Percentiles rank a stretch among this genome's conserved stretches.
phyloP scores from a whole-genome alignment of 2,113 vertebrate genomes.

The Anarhynchus alexandrinus region DNA sequence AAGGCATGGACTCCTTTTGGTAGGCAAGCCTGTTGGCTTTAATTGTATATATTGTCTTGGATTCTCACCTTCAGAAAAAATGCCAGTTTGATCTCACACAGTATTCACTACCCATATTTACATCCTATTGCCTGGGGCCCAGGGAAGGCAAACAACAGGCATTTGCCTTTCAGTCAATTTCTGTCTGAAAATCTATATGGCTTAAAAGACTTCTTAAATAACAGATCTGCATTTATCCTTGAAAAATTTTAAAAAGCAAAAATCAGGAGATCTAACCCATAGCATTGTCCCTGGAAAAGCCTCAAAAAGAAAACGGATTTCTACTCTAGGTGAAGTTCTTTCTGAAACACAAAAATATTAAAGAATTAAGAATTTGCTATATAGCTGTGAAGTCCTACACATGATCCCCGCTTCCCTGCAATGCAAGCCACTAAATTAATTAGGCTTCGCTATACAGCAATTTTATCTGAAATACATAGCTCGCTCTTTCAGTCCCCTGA shows the following conservation, averaged over 20 bases:
- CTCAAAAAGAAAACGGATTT: neutral
- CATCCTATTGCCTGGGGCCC: neutral
- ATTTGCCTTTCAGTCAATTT: slow-evolving; percentile 17
- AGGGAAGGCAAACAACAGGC: neutral
- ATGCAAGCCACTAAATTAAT: neutral
- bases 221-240: neutral
- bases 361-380: neutral
- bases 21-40: slow-evolving; percentile 30
- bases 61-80: slow-evolving; percentile 47
- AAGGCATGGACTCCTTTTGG: slow-evolving; percentile 11
- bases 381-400: neutral
- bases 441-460: neutral
- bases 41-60: slow-evolving; percentile 46
- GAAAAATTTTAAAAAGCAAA: neutral
- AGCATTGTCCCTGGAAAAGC: neutral
- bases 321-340: neutral
- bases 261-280: neutral
- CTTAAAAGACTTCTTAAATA: slow-evolving; percentile 1
- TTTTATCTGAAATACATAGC: neutral
- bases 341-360: neutral
- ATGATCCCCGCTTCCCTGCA: neutral
- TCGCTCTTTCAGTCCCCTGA: neutral
- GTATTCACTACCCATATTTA: slow-evolving; percentile 32
- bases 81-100: neutral
- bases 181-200: neutral